Conservation (phyloP, 2,888 invertebrate species). For the Ephialtes manifestator region DNA sequence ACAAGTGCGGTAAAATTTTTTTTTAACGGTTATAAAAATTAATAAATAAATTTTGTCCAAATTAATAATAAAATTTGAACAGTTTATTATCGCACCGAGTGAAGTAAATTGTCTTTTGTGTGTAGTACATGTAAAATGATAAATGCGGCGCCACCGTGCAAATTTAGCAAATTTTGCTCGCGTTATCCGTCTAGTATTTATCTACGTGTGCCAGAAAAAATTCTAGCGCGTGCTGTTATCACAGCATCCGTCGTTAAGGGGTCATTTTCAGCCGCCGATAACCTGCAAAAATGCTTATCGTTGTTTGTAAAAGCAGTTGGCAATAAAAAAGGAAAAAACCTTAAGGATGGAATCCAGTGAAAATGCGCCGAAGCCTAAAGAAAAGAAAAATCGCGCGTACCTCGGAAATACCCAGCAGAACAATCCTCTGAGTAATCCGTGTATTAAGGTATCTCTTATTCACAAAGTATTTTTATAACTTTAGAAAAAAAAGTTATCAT, state of each 20-base stretch:
- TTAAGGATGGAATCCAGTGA: conserved; percentile 46
- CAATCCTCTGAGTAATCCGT: conserved; percentile 84
- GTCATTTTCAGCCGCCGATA: not conserved
- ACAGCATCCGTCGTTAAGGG: not conserved
- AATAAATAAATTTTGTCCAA: too few species aligned
- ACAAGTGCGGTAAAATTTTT: too few species aligned
- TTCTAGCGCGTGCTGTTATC: not conserved
- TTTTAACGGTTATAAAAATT: too few species aligned
- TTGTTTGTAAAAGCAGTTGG: not conserved
- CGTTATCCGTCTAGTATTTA: not conserved
- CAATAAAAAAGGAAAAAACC: conserved; percentile 25
- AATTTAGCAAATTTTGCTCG: not conserved
- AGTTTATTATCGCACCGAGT: too few species aligned
- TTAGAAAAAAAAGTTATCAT: not conserved
- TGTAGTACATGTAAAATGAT: not conserved
- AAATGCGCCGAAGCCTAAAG: not conserved
- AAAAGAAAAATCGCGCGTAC: conserved; percentile 46
- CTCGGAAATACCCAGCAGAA: conserved; percentile 63
- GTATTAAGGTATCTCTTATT: conserved; percentile 82
- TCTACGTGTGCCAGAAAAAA: not conserved
- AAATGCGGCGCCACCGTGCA: not conserved
- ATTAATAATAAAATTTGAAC: too few species aligned
- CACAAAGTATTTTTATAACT: not conserved
- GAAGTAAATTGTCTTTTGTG: not conserved
- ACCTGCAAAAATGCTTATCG: conserved; percentile 13